Evolutionary conservation across 2,797 vertebrate species (phyloP).

Genomic region (Taeniopygia guttata): DNA sequence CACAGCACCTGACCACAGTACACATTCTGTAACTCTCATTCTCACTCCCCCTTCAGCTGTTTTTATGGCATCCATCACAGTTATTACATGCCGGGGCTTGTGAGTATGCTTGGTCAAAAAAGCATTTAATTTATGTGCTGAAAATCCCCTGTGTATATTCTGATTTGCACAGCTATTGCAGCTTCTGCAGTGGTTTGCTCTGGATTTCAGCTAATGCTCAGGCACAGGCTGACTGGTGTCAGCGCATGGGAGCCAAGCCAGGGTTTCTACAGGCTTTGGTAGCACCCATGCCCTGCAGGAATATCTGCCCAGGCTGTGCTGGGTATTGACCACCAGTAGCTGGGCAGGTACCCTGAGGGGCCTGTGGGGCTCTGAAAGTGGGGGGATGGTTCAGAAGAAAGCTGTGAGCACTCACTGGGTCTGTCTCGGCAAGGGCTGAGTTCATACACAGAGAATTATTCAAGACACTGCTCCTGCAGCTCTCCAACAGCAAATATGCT

Average conservation of each 20-base stretch:
- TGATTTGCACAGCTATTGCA: slow-evolving; percentile 36
- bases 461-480: not conserved
- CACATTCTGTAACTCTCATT: not conserved
- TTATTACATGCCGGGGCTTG: not conserved
- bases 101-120: not conserved
- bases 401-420: not conserved
- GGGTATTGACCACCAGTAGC: not conserved
- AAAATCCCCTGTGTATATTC: not conserved
- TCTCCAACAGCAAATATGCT: not conserved
- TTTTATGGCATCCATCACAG: not conserved
- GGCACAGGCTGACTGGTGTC: not conserved
- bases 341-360: not conserved
- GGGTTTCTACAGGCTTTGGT: not conserved
- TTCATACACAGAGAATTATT: not conserved
- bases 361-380: not conserved
- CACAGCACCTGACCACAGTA: not conserved
- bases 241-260: not conserved
- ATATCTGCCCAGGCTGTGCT: not conserved
- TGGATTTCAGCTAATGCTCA: slow-evolving; percentile 32
- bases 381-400: not conserved
- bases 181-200: not conserved
- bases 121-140: not conserved
- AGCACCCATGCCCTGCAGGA: not conserved
- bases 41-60: not conserved
- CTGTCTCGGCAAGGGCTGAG: not conserved